Evolutionary conservation across 1,140 invertebrate species (phyloP).

Genomic region (Scylla paramamosain): DNA sequence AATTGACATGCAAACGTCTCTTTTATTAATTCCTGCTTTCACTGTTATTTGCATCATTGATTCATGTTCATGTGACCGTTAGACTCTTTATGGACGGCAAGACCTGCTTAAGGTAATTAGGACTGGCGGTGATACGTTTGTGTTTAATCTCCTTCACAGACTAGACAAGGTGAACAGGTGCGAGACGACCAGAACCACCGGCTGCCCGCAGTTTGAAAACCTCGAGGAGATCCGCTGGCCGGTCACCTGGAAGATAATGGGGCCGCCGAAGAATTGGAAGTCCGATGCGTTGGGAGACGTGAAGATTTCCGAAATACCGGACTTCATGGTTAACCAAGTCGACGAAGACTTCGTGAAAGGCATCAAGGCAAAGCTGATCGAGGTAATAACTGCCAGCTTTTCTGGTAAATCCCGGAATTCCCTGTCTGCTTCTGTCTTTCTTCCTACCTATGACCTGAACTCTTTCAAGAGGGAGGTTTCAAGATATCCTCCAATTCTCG

Average conservation of each 20-base stretch:
- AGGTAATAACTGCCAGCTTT: neutral
- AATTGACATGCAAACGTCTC: no score
- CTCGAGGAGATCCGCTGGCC: neutral
- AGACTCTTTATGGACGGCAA: no score
- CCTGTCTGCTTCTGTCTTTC: no score
- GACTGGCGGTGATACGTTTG: no score
- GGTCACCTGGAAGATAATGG: neutral
- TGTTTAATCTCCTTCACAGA: neutral
- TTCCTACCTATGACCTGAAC: no score
- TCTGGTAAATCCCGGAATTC: no score
- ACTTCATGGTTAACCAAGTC: neutral
- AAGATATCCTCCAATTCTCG: no score
- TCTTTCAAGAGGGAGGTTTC: no score
- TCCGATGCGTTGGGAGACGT: neutral
- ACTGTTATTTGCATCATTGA: no score
- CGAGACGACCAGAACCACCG: neutral
- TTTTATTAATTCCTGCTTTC: no score
- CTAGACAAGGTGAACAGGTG: neutral
- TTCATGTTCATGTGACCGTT: no score
- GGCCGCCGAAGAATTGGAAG: neutral
- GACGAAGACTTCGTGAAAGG: neutral
- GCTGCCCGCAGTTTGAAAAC: neutral
- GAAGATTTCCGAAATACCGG: neutral
- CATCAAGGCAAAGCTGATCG: neutral
- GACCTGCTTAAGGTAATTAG: no score